A percentile compares a stretch with the other conserved stretches of the same genome.
These are phyloP conservation scores for Eupristina koningsbergeri DNA, from an alignment of 1,140 invertebrate species.

Conservation along the genomic window DNA sequence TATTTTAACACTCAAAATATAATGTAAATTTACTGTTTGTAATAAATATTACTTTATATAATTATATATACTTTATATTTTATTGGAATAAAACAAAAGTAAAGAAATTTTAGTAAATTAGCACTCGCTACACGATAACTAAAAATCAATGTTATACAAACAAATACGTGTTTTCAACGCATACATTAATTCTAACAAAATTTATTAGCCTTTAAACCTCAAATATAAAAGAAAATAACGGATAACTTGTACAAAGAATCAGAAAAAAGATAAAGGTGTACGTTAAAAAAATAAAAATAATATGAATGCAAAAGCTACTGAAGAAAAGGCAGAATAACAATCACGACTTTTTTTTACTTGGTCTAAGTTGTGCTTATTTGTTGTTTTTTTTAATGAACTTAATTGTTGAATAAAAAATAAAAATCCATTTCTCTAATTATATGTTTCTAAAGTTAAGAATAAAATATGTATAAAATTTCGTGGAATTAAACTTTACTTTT, in stretches of 20 bases:
- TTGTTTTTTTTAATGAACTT: no score
- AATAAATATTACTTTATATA: background rate
- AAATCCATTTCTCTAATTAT: no score
- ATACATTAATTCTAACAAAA: slow-evolving; percentile 42
- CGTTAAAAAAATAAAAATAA: slow-evolving; percentile 11
- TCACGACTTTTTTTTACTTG: no score
- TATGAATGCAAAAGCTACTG: background rate
- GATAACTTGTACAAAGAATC: slow-evolving; percentile 30
- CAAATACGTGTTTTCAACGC: slow-evolving; percentile 12
- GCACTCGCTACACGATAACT: background rate
- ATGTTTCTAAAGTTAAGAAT: no score
- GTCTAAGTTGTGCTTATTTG: no score
- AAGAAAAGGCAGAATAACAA: no score
- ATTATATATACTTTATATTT: slow-evolving; percentile 25
- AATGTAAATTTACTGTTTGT: no score
- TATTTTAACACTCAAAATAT: no score
- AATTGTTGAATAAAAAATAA: no score
- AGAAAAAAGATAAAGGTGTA: slow-evolving; percentile 12
- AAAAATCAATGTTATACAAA: slow-evolving; percentile 32
- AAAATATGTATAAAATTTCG: no score
- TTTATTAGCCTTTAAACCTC: slow-evolving; percentile 45
- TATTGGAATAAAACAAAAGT: background rate
- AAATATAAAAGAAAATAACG: slow-evolving; percentile 37
- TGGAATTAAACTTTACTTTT: no score
- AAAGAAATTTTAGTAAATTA: slow-evolving; percentile 34